phyloP scores from a whole-genome alignment of 1,140 invertebrate genomes.

The Drosophila dunni region DNA sequence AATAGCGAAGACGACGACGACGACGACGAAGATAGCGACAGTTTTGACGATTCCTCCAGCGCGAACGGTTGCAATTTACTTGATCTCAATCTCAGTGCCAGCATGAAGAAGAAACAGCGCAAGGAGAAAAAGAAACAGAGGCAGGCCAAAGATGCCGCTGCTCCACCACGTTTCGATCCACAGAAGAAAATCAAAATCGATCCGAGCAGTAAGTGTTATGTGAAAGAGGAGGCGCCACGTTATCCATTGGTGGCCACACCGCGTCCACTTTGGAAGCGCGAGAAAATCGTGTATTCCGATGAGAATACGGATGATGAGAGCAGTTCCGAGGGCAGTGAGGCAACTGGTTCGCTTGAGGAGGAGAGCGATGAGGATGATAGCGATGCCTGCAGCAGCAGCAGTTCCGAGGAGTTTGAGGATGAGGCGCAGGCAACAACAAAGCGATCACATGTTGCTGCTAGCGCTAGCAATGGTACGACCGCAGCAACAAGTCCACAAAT shows the following conservation, averaged over 20 bases:
- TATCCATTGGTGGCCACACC: conserved; percentile 86
- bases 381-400: conserved; percentile 59
- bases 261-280: conserved; percentile 86
- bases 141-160: conserved; percentile 61
- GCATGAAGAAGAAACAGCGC: conserved; percentile 84
- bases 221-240: conserved; percentile 86
- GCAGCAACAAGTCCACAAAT: neutral
- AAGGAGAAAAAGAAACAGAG: conserved; percentile 76
- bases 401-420: conserved; percentile 12
- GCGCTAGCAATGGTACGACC: neutral
- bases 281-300: conserved; percentile 79
- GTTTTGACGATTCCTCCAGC: conserved; percentile 74
- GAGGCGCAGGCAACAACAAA: neutral
- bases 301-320: conserved; percentile 80
- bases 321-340: conserved; percentile 63
- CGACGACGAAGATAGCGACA: conserved; percentile 63
- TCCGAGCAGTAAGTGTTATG: conserved; percentile 80
- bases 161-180: conserved; percentile 73
- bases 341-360: conserved; percentile 57
- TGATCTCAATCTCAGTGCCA: conserved; percentile 59
- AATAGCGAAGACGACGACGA: conserved; percentile 49
- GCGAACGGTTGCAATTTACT: conserved; percentile 49
- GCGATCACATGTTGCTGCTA: neutral
- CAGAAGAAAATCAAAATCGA: conserved; percentile 84
- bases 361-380: conserved; percentile 75